Evolutionary conservation across 2,797 vertebrate species (phyloP).

Genomic region (Silurus aristotelis): DNA sequence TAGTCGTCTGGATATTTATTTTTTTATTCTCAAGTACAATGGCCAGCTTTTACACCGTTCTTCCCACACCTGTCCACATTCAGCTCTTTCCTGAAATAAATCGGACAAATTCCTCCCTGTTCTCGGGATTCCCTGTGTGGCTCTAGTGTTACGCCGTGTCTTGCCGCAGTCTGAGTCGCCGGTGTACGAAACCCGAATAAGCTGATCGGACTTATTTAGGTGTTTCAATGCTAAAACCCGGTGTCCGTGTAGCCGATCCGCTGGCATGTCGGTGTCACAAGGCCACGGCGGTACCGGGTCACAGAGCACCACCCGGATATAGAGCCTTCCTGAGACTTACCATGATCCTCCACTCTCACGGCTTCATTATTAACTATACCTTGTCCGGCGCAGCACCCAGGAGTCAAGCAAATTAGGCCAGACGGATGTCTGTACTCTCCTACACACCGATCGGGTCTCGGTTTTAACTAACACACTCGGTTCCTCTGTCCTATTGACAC

Average conservation of each 20-base stretch:
- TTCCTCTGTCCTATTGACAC: conserved; percentile 40
- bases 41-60: conserved; percentile 37
- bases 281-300: conserved; percentile 39
- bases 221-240: conserved; percentile 50
- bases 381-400: conserved; percentile 46
- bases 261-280: conserved; percentile 55
- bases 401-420: conserved; percentile 56
- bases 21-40: conserved; percentile 9
- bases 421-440: conserved; percentile 25
- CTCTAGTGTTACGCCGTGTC: conserved; percentile 29
- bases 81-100: conserved; percentile 45
- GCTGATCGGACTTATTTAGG: conserved; percentile 55
- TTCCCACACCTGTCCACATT: conserved; percentile 19
- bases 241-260: conserved; percentile 57
- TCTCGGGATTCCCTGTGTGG: conserved; percentile 28
- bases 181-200: conserved; percentile 62
- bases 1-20: conserved; percentile 12
- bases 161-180: conserved; percentile 12
- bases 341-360: conserved; percentile 62
- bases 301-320: conserved; percentile 49
- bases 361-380: conserved; percentile 60
- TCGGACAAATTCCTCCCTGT: conserved; percentile 36
- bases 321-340: conserved; percentile 62
- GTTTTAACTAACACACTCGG: conserved; percentile 37
- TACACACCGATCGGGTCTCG: conserved; percentile 11